Percentiles rank a stretch among this genome's conserved stretches.
Conservation (phyloP, 2,888 invertebrate species). For the Cartodere bifasciata region DNA sequence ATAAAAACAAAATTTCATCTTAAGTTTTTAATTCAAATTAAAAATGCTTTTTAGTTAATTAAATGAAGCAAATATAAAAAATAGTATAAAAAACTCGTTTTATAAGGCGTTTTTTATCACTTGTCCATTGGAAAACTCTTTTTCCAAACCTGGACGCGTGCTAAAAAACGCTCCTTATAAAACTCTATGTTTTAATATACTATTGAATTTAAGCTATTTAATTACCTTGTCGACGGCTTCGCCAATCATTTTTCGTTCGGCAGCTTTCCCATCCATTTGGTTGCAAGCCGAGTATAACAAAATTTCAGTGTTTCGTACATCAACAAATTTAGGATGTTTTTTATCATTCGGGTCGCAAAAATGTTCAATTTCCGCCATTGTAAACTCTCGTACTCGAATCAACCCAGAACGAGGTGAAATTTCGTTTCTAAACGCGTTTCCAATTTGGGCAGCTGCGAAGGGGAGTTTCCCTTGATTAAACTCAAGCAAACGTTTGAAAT, state of each 20-base stretch:
- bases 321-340: slow-evolving; percentile 78
- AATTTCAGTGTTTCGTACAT: slow-evolving; percentile 61
- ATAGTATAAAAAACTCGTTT: no score
- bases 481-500: slow-evolving; percentile 93
- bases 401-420: slow-evolving; percentile 96
- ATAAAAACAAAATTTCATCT: no score
- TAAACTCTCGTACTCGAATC: slow-evolving; percentile 93
- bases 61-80: no score
- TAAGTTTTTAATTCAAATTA: no score
- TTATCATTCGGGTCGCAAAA: slow-evolving; percentile 91
- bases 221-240: slow-evolving; percentile 66
- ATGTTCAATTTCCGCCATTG: slow-evolving; percentile 99
- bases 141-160: no score
- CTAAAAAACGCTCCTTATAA: no score
- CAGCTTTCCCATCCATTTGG: slow-evolving; percentile 94
- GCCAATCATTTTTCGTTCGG: slow-evolving; percentile 65
- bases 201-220: no score
- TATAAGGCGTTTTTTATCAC: no score
- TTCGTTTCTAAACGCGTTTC: slow-evolving; percentile 96
- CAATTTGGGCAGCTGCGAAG: slow-evolving; percentile 98
- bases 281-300: slow-evolving; percentile 87
- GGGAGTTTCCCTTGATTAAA: slow-evolving; percentile 94
- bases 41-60: no score
- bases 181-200: no score
- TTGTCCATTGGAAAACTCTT: no score